These are phyloP conservation scores for Anniella stebbinsi DNA, from an alignment of 2,797 vertebrate species.

Conservation along the genomic window DNA sequence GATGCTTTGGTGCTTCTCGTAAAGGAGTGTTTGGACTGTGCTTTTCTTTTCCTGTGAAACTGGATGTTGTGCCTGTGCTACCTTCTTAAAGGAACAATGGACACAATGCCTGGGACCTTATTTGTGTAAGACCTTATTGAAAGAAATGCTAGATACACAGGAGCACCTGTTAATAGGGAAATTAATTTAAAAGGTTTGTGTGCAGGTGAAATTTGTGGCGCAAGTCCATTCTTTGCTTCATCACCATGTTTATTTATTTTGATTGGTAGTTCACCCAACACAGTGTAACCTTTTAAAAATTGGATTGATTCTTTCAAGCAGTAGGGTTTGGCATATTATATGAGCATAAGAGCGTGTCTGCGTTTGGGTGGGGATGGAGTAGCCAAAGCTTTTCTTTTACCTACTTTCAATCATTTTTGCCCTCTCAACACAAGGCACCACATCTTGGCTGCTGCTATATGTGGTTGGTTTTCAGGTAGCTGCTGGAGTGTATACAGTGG, in stretches of 20 bases:
- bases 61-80: not conserved
- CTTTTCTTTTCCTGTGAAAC: not conserved
- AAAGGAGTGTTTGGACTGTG: not conserved
- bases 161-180: not conserved
- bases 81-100: not conserved
- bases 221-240: too few relatives aligned
- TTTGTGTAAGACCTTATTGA: not conserved
- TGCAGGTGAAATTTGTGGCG: not conserved
- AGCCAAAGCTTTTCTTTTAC: not conserved
- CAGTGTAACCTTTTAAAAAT: not conserved
- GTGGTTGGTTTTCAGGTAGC: not conserved
- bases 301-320: not conserved
- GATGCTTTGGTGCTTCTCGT: fast-evolving
- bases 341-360: not conserved
- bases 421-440: not conserved
- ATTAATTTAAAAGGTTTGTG: not conserved
- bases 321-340: not conserved
- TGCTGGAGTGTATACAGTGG: not conserved
- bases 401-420: not conserved
- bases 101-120: too few relatives aligned
- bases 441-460: not conserved
- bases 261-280: not conserved
- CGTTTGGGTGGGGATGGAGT: too few relatives aligned
- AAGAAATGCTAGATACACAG: not conserved
- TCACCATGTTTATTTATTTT: not conserved